phyloP scores from a whole-genome alignment of 2,888 invertebrate genomes.

The Eristalis arbustorum region DNA sequence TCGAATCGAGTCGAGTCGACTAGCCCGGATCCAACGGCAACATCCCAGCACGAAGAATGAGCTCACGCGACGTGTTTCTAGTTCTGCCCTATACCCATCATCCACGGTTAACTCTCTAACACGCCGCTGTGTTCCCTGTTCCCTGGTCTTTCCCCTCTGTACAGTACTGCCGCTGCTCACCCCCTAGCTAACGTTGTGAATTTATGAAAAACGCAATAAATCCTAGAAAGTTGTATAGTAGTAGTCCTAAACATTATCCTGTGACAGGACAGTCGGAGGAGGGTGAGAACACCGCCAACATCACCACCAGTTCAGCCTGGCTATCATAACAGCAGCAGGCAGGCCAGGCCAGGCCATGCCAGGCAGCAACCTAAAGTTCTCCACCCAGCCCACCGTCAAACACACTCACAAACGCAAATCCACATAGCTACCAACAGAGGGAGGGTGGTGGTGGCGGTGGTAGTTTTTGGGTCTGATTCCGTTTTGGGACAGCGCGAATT shows the following conservation, averaged over 20 bases:
- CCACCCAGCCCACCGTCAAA: not conserved
- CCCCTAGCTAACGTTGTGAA: constrained; percentile 40
- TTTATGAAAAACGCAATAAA: constrained; percentile 67
- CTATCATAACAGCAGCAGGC: no score
- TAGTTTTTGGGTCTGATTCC: constrained; percentile 64
- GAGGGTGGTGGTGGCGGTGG: not conserved
- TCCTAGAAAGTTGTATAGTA: constrained; percentile 64
- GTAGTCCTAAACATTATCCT: constrained; percentile 58
- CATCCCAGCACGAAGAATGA: constrained; percentile 54
- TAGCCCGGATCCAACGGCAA: constrained; percentile 21
- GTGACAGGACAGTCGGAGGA: not conserved
- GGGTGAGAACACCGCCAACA: constrained; percentile 12
- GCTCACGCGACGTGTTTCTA: constrained; percentile 30
- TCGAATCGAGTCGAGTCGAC: constrained; percentile 36
- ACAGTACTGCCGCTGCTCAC: not conserved
- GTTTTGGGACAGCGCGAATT: constrained; percentile 66
- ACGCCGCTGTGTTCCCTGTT: no score
- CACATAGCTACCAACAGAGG: not conserved
- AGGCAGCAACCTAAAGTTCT: no score
- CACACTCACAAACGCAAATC: not conserved
- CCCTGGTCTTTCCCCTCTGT: not conserved
- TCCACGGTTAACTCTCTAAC: not conserved
- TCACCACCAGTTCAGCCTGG: constrained; percentile 7
- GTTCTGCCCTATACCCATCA: not conserved
- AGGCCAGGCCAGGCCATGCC: no score